A percentile compares a stretch with the other conserved stretches of the same genome.
Conservation (phyloP, 1,140 invertebrate genomes). For the Drosophila eugracilis region DNA sequence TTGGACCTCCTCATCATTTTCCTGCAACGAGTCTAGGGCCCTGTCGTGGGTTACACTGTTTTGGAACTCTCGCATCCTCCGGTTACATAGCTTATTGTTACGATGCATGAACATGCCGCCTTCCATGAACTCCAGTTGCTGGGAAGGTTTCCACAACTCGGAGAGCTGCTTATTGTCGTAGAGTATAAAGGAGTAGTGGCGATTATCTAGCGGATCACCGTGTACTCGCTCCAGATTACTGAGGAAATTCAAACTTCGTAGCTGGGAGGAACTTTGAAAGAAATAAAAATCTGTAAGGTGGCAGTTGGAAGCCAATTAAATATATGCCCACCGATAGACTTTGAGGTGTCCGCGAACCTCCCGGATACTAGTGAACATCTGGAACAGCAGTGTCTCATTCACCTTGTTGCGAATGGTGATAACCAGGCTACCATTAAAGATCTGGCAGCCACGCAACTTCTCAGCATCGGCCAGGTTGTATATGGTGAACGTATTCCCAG, state of each 20-base stretch:
- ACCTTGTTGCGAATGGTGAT: constrained; percentile 62
- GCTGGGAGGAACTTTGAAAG: constrained; percentile 50
- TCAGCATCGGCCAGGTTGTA: constrained; percentile 68
- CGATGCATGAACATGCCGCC: constrained; percentile 75
- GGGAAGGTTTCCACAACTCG: constrained; percentile 56
- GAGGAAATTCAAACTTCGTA: constrained; percentile 63
- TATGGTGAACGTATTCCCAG: constrained; percentile 29
- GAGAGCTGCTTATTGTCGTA: constrained; percentile 68
- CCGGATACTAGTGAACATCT: constrained; percentile 49
- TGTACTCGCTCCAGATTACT: constrained; percentile 51
- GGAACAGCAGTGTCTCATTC: constrained; percentile 55
- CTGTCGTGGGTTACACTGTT: constrained; percentile 53
- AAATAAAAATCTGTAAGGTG: too few species aligned
- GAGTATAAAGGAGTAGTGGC: constrained; percentile 57
- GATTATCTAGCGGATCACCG: constrained; percentile 58
- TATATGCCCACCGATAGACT: constrained; percentile 59
- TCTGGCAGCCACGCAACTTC: constrained; percentile 66
- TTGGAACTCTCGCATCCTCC: constrained; percentile 53
- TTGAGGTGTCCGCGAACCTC: constrained; percentile 76
- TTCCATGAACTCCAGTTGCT: constrained; percentile 42
- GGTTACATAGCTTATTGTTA: constrained; percentile 77
- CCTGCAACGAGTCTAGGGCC: constrained; percentile 61
- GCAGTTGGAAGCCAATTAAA: not conserved
- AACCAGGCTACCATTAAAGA: constrained; percentile 64
- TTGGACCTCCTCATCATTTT: constrained; percentile 74